Conservation (phyloP, 2,797 vertebrate species). For the Pachyuromys duprasi region DNA sequence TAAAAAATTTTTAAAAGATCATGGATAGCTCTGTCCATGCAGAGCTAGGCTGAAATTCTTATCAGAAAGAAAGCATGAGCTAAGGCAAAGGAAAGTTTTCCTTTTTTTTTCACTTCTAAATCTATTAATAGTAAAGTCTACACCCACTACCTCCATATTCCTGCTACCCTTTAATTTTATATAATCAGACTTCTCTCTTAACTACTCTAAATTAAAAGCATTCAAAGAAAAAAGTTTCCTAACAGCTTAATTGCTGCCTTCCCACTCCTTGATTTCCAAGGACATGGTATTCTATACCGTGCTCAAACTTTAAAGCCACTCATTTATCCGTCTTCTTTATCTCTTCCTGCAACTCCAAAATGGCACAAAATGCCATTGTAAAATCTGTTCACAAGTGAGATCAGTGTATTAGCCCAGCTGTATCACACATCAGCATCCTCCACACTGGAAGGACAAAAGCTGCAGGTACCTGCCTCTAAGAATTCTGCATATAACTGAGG, state of each 20-base stretch:
- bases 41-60: neutral
- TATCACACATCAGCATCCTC: neutral
- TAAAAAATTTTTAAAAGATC: too few relatives aligned
- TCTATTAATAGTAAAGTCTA: constrained; percentile 54
- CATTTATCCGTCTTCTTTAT: constrained; percentile 18
- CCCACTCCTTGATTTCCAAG: constrained; percentile 3
- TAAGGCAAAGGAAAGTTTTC: neutral
- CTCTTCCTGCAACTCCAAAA: neutral
- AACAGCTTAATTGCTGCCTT: constrained; percentile 38
- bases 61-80: neutral
- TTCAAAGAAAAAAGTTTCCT: constrained; percentile 34
- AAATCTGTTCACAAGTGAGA: neutral
- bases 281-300: neutral
- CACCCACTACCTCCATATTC: neutral
- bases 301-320: constrained; percentile 23
- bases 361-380: neutral
- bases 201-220: constrained; percentile 59
- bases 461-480: neutral
- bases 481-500: neutral
- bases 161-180: constrained; percentile 55
- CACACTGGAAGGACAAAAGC: neutral
- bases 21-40: neutral
- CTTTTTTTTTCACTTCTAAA: constrained; percentile 37
- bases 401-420: neutral
- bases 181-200: constrained; percentile 57